These are phyloP conservation scores for Muscicapa striata DNA, from an alignment of 2,797 vertebrate species.

Conservation along the genomic window DNA sequence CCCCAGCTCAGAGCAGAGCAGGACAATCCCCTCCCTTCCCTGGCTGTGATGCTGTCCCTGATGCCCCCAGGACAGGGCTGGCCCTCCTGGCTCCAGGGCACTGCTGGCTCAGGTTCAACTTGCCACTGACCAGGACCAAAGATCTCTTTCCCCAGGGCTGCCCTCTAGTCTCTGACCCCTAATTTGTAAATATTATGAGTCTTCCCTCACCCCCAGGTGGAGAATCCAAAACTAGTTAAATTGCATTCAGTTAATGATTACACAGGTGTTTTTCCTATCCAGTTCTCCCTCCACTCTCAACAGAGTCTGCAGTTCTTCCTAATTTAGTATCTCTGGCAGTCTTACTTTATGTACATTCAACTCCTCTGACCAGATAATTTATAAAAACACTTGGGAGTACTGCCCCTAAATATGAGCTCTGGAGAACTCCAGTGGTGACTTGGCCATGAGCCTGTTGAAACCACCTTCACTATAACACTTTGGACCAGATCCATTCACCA, in stretches of 20 bases:
- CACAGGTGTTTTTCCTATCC: neutral
- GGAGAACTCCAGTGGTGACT: neutral
- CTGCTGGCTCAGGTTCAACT: neutral
- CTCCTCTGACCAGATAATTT: neutral
- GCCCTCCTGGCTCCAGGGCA: neutral
- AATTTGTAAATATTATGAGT: neutral
- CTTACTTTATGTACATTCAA: neutral
- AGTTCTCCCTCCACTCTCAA: neutral
- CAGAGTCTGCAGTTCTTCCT: neutral
- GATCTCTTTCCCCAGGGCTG: neutral
- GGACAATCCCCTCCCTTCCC: neutral
- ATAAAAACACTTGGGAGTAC: neutral
- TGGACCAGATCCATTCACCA: too few relatives aligned
- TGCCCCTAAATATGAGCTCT: neutral
- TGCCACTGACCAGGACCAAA: neutral
- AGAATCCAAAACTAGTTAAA: neutral
- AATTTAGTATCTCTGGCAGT: neutral
- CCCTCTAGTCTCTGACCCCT: neutral
- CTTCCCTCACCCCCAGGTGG: neutral
- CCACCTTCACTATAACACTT: neutral
- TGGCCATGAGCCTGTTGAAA: neutral
- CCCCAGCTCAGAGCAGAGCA: too few relatives aligned
- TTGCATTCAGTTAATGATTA: neutral
- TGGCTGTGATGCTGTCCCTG: fast-evolving
- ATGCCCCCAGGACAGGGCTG: fast-evolving